phyloP scores from a whole-genome alignment of 2,113 vertebrate genomes.

The Vulpes ferrilata region DNA sequence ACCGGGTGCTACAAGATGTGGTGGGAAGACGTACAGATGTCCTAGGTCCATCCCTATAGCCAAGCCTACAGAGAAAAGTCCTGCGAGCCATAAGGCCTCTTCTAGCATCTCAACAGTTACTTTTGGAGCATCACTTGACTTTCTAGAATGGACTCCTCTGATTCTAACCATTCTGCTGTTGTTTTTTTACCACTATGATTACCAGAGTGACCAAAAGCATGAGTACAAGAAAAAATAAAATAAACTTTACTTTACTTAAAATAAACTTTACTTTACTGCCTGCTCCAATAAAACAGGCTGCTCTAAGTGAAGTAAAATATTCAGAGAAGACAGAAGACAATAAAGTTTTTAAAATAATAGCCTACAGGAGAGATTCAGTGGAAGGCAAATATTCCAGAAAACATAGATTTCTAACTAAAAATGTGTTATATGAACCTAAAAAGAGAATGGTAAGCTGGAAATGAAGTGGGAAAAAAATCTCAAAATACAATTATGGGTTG shows the following conservation, averaged over 20 bases:
- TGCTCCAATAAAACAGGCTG: not conserved
- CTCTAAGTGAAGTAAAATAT: not conserved
- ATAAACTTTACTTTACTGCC: too few species aligned
- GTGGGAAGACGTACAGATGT: not conserved
- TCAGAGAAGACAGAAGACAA: not conserved
- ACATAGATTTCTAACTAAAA: not conserved
- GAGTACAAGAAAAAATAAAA: not conserved
- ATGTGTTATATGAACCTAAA: not conserved
- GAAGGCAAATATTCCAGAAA: not conserved
- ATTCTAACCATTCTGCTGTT: not conserved
- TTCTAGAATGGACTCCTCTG: not conserved
- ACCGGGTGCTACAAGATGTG: not conserved
- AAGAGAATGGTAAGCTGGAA: not conserved
- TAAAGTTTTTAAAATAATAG: not conserved
- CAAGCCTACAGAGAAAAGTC: not conserved
- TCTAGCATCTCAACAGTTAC: not conserved
- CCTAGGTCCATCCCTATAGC: not conserved
- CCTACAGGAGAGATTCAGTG: not conserved
- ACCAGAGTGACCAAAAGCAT: not conserved
- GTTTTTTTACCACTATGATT: not conserved
- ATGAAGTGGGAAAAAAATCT: not conserved
- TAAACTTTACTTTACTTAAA: too few species aligned
- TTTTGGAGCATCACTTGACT: too few species aligned
- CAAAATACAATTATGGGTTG: not conserved
- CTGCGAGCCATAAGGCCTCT: not conserved